Base-by-base conservation (phyloP, 2,888 invertebrate species). In the Toxonevra muliebris region DNA sequence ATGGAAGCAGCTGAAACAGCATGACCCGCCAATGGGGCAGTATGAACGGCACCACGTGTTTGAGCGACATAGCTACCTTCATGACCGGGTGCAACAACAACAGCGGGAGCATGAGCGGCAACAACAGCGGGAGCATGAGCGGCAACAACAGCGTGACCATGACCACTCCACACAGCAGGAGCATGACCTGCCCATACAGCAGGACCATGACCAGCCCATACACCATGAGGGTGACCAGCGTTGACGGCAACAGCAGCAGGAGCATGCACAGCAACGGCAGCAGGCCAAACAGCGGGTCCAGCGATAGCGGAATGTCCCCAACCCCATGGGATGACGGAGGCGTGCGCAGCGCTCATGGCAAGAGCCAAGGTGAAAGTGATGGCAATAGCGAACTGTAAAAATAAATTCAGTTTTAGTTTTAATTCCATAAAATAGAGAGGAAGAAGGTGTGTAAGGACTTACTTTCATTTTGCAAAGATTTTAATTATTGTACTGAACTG, bases 21-120 rank as follows among this genome's bases (percentile, higher is more conserved):
- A 73, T 87, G 87, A 74, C 86, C 86, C 19, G 86, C 85, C 57
- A 87, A 79, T 54, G 87, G 87, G 62, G 87, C 87, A 20, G 85
- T 83, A 73, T 87, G 87, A 15, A 87, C 76, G 57, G 87, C 84
- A 66, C 87, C 87, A 73, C 85, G 85, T 59, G 84, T 87, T 62
- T 86, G 86, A 61, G 87, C 87, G 15, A 78, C 76, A 60, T 79
- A 80, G 69, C 71, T 73, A 43, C 74, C 76, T 19, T 67, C 73
- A 67, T 66, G 68, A 20, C 67, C 69, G 43, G 62, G 62, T 58
- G 52, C 69, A n/a, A 68, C 66, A 42, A 66, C 68, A 30, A 66
- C 73, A 59, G 69, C 70, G 20, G 70, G 61, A 58, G 73, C 71
- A 40, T 71, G 69, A 20, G 71, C 72, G 52, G 70, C 69, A 53